Evolutionary conservation across 2,888 invertebrate genomes (phyloP), one percentile per base, ranked within the genome.

Genomic region (Pimpla rufipes): DNA sequence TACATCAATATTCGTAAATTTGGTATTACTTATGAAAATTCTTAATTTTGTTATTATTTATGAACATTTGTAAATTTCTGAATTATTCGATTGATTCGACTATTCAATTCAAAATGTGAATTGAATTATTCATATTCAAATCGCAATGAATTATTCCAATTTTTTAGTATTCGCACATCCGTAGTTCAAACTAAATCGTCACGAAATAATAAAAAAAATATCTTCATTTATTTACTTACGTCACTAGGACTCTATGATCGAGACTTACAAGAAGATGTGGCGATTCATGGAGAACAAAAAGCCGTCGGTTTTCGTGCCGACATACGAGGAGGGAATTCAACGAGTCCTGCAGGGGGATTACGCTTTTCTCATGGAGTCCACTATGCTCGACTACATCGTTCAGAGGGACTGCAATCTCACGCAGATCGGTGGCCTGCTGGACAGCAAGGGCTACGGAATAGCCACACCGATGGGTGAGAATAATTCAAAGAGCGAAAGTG

Each of bases 341-440:
- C 93, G 96, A 80, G 97, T 97, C 0, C 94, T 96, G 67, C 95
- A 96, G 88, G 97, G 96, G 3, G 96, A 97, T 91, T 98, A 98
- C 92, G 98, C 98, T 29, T 98, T 97, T 90, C 94, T 98, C 35
- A 97, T 98, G 96, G 98, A 98, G 93, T 97, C 97, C 1, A 97
- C 97, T 0, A 97, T 97, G 95, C 93, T 98, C 47, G 98, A 98
- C 91, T 98, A 97, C 92, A 95, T 95, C 85, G 96, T 97, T 52
- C 96, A 97, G 92, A 93, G 97, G 50, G 96, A 98, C 90, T 98
- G 98, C 91, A 97, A 98, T 92, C 94, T 98, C 55, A 98, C 97
- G 21, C 97, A 98, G 94, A 97, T 98, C 71, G 98, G 98, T 0
- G 97, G 97, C 0, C 94, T 97, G 5, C 93, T 98, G 0, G 97